These are phyloP conservation scores for Unio pictorum DNA, from an alignment of 2,888 invertebrate genomes.

Conservation along the genomic window DNA sequence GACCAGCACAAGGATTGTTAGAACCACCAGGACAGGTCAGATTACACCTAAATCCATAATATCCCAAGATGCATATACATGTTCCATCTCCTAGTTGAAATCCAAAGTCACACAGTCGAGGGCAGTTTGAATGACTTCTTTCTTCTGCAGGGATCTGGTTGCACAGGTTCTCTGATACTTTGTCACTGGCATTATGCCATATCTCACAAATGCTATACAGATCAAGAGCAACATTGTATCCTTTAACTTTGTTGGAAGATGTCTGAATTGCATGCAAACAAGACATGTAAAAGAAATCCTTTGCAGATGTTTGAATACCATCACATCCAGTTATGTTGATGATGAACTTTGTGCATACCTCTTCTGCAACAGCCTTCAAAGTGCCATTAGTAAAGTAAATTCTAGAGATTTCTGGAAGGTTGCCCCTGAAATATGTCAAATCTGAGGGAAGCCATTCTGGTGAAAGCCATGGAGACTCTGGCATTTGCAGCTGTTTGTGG, in stretches of 20 bases:
- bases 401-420: slow-evolving; percentile 18
- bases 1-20: slow-evolving; percentile 39
- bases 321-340: background rate
- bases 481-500: slow-evolving; percentile 17
- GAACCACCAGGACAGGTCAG: slow-evolving; percentile 49
- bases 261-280: slow-evolving; percentile 26
- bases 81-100: slow-evolving; percentile 15
- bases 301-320: slow-evolving; percentile 9
- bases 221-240: slow-evolving; percentile 31
- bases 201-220: slow-evolving; percentile 29
- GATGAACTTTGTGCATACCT: no score
- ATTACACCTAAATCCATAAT: slow-evolving; percentile 39
- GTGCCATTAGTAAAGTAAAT: slow-evolving; percentile 27
- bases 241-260: slow-evolving; percentile 14
- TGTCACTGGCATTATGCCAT: slow-evolving; percentile 12
- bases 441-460: slow-evolving; percentile 53
- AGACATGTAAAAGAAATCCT: slow-evolving; percentile 14
- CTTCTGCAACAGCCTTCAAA: slow-evolving; percentile 12
- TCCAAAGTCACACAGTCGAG: slow-evolving; percentile 38
- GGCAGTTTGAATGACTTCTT: slow-evolving; percentile 34
- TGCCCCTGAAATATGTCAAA: slow-evolving; percentile 21
- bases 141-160: slow-evolving; percentile 5
- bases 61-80: slow-evolving; percentile 43
- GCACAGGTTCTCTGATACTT: slow-evolving; percentile 15
- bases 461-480: slow-evolving; percentile 42